phyloP scores from a whole-genome alignment of 2,888 invertebrate species.

The Lasius platythorax region DNA sequence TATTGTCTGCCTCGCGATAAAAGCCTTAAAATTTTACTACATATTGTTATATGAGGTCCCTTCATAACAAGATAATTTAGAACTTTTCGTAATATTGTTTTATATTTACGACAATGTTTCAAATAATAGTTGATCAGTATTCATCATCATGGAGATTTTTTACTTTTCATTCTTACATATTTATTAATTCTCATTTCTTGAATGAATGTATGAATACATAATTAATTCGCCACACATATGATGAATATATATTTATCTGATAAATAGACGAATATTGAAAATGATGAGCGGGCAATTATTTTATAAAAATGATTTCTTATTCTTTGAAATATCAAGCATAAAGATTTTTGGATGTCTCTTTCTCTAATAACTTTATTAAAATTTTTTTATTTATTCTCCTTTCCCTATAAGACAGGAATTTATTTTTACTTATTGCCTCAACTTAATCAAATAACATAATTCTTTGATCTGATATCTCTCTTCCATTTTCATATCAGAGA shows the following conservation, averaged over 20 bases:
- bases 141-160: background rate
- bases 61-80: conserved; percentile 5
- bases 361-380: background rate
- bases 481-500: background rate
- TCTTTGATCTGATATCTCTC: background rate
- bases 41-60: background rate
- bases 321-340: background rate
- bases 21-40: background rate
- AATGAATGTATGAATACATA: background rate
- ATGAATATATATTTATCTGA: background rate
- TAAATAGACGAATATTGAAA: background rate
- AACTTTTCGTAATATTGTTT: conserved; percentile 8
- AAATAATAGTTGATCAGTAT: background rate
- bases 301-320: background rate
- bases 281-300: background rate
- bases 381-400: background rate
- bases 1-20: background rate
- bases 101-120: conserved; percentile 8
- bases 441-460: background rate
- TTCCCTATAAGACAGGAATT: background rate
- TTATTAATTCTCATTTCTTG: conserved; percentile 11
- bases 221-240: background rate
- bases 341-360: background rate
- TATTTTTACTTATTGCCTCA: background rate
- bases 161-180: background rate